Conservation (phyloP, 2,113 vertebrate species). For the Nothobranchius furzeri region DNA sequence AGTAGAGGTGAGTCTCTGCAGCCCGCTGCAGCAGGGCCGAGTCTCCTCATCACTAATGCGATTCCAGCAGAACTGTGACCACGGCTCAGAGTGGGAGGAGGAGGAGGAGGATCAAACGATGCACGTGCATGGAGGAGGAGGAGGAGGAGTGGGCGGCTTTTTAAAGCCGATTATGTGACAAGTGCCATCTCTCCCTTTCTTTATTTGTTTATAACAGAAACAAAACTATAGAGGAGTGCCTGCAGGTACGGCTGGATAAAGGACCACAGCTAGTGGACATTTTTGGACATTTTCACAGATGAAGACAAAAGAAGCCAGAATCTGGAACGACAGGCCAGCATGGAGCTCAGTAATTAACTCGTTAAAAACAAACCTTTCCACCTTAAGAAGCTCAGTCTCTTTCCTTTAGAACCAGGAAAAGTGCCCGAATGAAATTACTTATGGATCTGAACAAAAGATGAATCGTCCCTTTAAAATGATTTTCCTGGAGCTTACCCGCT, state of each 20-base stretch:
- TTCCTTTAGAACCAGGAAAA: too few species aligned
- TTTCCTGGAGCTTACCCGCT: too few species aligned
- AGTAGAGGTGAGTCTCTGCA: constrained; percentile 17
- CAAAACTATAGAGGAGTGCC: constrained; percentile 20
- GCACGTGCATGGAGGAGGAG: constrained; percentile 34
- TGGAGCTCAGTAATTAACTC: too few species aligned
- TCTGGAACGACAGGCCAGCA: too few species aligned
- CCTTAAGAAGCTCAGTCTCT: too few species aligned
- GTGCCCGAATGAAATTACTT: too few species aligned
- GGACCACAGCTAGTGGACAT: background rate
- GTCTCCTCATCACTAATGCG: constrained; percentile 28
- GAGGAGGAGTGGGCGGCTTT: constrained; percentile 49
- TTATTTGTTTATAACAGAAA: constrained; percentile 43
- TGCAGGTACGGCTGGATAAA: background rate
- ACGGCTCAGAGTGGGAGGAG: constrained; percentile 38
- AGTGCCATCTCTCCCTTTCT: constrained; percentile 31
- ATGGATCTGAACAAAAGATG: too few species aligned
- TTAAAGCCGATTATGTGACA: constrained; percentile 62
- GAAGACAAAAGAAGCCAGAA: too few species aligned
- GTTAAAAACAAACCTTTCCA: too few species aligned
- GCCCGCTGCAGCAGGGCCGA: background rate
- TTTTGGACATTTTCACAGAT: background rate
- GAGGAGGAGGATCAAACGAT: constrained; percentile 28
- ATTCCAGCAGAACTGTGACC: constrained; percentile 40
- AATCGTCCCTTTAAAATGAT: too few species aligned